These are phyloP conservation scores for Calyptomena viridis DNA, from an alignment of 2,113 vertebrate genomes.

Conservation along the genomic window DNA sequence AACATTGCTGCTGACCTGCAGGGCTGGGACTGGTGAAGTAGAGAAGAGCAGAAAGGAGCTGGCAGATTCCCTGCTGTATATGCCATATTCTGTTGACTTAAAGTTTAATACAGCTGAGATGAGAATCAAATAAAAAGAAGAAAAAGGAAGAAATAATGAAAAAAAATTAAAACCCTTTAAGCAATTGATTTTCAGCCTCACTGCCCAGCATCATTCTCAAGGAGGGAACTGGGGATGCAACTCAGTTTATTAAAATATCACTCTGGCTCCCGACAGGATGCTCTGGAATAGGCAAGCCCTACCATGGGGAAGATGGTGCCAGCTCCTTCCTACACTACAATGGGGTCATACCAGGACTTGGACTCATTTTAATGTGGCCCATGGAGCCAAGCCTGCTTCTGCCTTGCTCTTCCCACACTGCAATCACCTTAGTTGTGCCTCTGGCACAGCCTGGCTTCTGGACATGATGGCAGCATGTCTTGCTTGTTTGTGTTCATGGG, in stretches of 20 bases:
- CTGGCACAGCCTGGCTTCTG: not conserved
- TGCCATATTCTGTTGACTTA: not conserved
- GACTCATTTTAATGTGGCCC: not conserved
- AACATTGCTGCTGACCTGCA: not conserved
- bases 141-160: not conserved
- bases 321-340: not conserved
- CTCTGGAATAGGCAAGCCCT: not conserved
- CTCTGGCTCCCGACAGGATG: not conserved
- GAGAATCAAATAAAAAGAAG: not conserved
- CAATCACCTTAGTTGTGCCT: not conserved
- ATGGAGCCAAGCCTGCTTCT: not conserved
- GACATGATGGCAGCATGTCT: rapidly evolving
- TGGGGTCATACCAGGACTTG: rapidly evolving
- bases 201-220: not conserved
- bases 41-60: not conserved
- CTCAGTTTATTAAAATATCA: not conserved
- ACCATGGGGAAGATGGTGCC: not conserved
- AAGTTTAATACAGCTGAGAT: not conserved
- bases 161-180: not conserved
- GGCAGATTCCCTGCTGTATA: not conserved
- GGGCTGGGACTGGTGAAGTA: not conserved
- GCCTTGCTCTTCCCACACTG: not conserved
- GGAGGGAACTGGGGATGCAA: not conserved
- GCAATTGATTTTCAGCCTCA: constrained; percentile 9
- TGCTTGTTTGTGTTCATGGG: rapidly evolving